Percentiles rank a stretch among this genome's conserved stretches.
Conservation (phyloP, 1,140 invertebrate genomes). For the Drosophila varians region DNA sequence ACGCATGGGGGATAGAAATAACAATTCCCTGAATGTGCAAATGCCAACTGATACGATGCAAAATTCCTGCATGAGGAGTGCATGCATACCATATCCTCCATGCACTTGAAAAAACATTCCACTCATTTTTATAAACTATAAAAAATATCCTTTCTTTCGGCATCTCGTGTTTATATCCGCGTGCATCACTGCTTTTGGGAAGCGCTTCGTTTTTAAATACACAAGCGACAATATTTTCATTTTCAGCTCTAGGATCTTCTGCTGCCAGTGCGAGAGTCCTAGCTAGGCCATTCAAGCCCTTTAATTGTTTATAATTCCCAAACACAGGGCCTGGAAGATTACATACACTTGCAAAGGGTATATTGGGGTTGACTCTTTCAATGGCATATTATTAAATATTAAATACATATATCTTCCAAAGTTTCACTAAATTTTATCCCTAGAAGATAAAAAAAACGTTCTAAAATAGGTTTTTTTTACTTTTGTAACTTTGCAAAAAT, state of each 20-base stretch:
- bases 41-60: conserved; percentile 43
- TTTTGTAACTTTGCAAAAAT: too few relatives aligned
- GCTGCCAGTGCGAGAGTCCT: too few relatives aligned
- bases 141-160: background rate
- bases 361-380: too few relatives aligned
- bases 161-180: background rate
- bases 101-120: background rate
- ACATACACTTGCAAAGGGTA: too few relatives aligned
- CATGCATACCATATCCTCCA: background rate
- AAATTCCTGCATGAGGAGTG: conserved; percentile 33
- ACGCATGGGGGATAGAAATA: conserved; percentile 34
- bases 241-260: background rate
- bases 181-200: background rate
- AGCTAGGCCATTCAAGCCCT: background rate
- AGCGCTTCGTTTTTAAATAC: background rate
- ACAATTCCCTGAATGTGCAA: conserved; percentile 53
- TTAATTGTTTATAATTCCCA: background rate
- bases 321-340: too few relatives aligned
- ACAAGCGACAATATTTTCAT: background rate
- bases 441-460: too few relatives aligned
- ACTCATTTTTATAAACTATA: too few relatives aligned
- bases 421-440: too few relatives aligned
- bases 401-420: too few relatives aligned
- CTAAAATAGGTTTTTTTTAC: too few relatives aligned
- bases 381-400: too few relatives aligned